Conservation (phyloP, 2,888 invertebrate species). For the Gandaritis pyraliata region DNA sequence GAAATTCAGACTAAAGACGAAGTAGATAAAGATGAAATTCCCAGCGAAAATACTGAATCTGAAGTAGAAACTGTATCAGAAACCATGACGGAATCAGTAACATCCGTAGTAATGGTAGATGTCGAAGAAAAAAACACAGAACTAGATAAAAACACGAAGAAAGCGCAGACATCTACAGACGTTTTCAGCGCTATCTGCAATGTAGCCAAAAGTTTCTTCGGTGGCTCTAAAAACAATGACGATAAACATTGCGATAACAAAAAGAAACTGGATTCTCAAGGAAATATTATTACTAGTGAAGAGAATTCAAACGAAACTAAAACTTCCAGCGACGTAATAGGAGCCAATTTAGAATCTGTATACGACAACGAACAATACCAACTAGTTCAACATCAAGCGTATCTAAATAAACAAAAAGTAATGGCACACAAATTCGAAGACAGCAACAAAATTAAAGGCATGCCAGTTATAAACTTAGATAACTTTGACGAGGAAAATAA, state of each 20-base stretch:
- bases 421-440: slow-evolving; percentile 79
- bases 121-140: slow-evolving; percentile 44
- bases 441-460: slow-evolving; percentile 50
- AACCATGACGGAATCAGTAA: slow-evolving; percentile 43
- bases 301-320: slow-evolving; percentile 50
- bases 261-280: slow-evolving; percentile 67
- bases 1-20: slow-evolving; percentile 58
- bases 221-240: slow-evolving; percentile 52
- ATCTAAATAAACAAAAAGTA: slow-evolving; percentile 80
- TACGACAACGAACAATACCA: slow-evolving; percentile 65
- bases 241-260: slow-evolving; percentile 63
- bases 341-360: slow-evolving; percentile 56
- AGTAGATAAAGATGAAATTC: slow-evolving; percentile 35
- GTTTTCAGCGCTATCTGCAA: slow-evolving; percentile 69
- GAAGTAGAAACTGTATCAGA: slow-evolving; percentile 18
- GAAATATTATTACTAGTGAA: slow-evolving; percentile 60
- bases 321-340: slow-evolving; percentile 68
- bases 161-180: slow-evolving; percentile 55
- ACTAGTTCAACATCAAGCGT: slow-evolving; percentile 71
- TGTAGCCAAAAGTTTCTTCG: slow-evolving; percentile 69
- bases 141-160: slow-evolving; percentile 48
- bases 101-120: slow-evolving; percentile 41
- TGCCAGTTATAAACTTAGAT: slow-evolving; percentile 45
- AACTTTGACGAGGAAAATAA: slow-evolving; percentile 67
- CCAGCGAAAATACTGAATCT: slow-evolving; percentile 14